Evolutionary conservation across 2,888 invertebrate species (phyloP).

Genomic region (Idaea straminata): DNA sequence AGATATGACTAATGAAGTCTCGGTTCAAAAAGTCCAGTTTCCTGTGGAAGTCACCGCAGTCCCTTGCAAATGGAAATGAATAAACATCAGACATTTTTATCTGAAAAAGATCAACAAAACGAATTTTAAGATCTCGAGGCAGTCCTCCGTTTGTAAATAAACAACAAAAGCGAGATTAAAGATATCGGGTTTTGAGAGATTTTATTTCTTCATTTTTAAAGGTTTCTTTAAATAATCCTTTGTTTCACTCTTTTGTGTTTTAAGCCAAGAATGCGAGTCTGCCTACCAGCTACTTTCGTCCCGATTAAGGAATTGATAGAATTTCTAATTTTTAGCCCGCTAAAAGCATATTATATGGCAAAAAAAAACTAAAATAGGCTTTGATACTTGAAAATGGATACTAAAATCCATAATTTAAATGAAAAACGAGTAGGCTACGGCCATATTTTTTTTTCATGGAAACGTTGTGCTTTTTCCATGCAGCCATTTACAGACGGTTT

Average conservation of each 20-base stretch:
- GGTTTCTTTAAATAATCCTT: not conserved
- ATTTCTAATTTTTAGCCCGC: too few species aligned
- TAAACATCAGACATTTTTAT: conserved; percentile 38
- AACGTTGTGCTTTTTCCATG: too few species aligned
- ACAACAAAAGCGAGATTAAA: conserved; percentile 32
- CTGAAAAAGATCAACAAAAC: conserved; percentile 49
- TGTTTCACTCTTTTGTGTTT: not conserved
- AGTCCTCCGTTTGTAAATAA: conserved; percentile 58
- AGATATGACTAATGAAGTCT: conserved; percentile 26
- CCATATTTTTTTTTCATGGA: too few species aligned
- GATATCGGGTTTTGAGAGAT: not conserved
- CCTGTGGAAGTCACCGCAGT: conserved; percentile 20
- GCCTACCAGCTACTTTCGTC: too few species aligned
- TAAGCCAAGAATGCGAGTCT: not conserved
- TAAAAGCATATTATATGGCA: too few species aligned
- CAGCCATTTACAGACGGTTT: too few species aligned
- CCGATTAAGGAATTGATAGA: too few species aligned
- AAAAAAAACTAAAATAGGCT: too few species aligned
- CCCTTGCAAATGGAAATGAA: conserved; percentile 32
- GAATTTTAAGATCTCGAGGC: conserved; percentile 46
- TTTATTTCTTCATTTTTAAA: not conserved
- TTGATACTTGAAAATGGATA: too few species aligned
- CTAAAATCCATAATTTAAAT: too few species aligned
- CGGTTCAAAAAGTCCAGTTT: conserved; percentile 21
- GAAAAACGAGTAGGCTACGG: too few species aligned